phyloP scores from a whole-genome alignment of 2,113 vertebrate genomes.

The Pampusana beccarii region DNA sequence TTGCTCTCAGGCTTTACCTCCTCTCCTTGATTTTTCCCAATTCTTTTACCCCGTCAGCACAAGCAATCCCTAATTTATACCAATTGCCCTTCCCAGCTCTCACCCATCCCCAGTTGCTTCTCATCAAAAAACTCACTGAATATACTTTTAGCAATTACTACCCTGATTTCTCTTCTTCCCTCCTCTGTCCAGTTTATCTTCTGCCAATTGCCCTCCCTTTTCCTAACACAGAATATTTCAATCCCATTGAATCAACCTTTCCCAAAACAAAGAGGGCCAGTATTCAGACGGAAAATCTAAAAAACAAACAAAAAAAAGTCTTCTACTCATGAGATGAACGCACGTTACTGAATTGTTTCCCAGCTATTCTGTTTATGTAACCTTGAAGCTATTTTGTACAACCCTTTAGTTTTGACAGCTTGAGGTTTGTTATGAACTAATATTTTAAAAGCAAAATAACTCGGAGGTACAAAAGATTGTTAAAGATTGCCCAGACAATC shows the following conservation, averaged over 20 bases:
- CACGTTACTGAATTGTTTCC: not conserved
- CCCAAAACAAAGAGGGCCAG: not conserved
- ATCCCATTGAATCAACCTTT: not conserved
- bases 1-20: not conserved
- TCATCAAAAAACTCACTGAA: not conserved
- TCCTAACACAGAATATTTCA: not conserved
- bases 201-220: not conserved
- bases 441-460: slow-evolving; percentile 19
- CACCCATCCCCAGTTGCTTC: not conserved
- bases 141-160: not conserved
- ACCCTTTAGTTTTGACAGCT: slow-evolving; percentile 20
- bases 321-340: not conserved
- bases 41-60: not conserved
- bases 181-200: not conserved
- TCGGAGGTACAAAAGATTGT: not conserved
- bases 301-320: not conserved
- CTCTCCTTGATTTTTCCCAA: not conserved
- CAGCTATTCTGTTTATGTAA: slow-evolving; percentile 40
- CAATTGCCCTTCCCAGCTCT: not conserved
- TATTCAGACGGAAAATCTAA: not conserved
- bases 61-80: not conserved
- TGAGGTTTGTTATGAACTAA: not conserved
- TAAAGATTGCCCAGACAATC: not conserved
- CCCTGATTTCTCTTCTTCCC: not conserved
- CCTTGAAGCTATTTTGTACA: slow-evolving; percentile 27